Conservation (phyloP, 1,140 invertebrate species). For the Solen grandis region DNA sequence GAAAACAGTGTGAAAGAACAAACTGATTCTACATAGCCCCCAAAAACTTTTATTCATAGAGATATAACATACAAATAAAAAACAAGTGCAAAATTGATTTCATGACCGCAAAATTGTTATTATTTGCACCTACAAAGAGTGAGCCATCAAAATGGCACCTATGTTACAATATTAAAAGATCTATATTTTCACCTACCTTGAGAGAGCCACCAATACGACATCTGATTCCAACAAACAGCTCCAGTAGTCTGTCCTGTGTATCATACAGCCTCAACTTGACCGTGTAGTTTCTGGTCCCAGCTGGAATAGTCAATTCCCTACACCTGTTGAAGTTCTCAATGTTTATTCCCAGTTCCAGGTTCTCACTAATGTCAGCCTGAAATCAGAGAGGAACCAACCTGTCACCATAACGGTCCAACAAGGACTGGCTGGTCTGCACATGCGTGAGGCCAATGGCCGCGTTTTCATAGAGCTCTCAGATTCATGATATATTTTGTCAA, state of each 20-base stretch:
- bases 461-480: too few relatives aligned
- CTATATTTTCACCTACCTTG: slow-evolving; percentile 79
- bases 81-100: neutral
- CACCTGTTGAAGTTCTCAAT: slow-evolving; percentile 91
- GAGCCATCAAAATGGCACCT: neutral
- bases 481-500: too few relatives aligned
- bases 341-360: slow-evolving; percentile 87
- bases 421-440: too few relatives aligned
- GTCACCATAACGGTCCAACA: too few relatives aligned
- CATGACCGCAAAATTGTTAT: neutral
- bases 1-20: neutral
- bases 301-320: slow-evolving; percentile 83
- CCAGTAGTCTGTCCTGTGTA: slow-evolving; percentile 86
- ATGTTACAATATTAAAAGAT: neutral
- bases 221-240: slow-evolving; percentile 86
- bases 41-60: neutral
- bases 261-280: slow-evolving; percentile 86
- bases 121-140: too few relatives aligned
- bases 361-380: slow-evolving; percentile 87
- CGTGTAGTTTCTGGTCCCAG: slow-evolving; percentile 76
- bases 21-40: neutral
- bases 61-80: neutral
- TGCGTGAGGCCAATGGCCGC: too few relatives aligned
- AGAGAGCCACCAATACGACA: slow-evolving; percentile 83
- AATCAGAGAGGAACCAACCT: too few relatives aligned